phyloP scores from a whole-genome alignment of 2,888 invertebrate species.

The Nezara viridula region DNA sequence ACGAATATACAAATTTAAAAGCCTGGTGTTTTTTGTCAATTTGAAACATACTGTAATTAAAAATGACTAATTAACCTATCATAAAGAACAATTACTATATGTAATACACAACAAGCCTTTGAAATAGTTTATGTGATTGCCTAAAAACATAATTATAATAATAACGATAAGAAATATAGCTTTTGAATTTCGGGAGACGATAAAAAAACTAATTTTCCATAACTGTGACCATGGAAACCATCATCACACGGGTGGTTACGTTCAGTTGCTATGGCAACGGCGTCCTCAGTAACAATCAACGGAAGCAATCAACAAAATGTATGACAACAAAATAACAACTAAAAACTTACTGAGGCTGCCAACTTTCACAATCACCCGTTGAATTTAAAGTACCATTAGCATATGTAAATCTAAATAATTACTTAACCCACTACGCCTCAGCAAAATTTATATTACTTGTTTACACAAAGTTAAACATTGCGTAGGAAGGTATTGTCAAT shows the following conservation, averaged over 20 bases:
- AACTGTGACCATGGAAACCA: neutral
- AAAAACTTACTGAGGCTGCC: neutral
- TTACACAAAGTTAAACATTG: neutral
- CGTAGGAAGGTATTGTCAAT: neutral
- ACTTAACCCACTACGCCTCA: neutral
- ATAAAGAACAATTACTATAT: no score
- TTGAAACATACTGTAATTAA: no score
- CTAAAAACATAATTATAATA: no score
- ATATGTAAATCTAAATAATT: neutral
- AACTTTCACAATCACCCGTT: neutral
- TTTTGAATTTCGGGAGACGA: no score
- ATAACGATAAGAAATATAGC: no score
- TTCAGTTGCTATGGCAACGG: neutral
- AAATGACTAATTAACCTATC: no score
- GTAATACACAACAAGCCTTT: no score
- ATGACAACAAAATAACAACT: slow-evolving; percentile 22
- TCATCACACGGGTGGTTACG: neutral
- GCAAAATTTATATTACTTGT: slow-evolving; percentile 4
- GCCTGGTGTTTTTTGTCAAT: no score
- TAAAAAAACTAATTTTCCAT: neutral
- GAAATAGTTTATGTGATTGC: no score
- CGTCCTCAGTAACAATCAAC: neutral
- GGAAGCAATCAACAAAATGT: neutral
- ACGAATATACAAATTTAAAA: no score
- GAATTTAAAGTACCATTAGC: slow-evolving; percentile 35